Percentiles rank a stretch among this genome's conserved stretches.
These are phyloP conservation scores for Anguilla anguilla DNA, from an alignment of 2,797 vertebrate genomes.

Conservation along the genomic window DNA sequence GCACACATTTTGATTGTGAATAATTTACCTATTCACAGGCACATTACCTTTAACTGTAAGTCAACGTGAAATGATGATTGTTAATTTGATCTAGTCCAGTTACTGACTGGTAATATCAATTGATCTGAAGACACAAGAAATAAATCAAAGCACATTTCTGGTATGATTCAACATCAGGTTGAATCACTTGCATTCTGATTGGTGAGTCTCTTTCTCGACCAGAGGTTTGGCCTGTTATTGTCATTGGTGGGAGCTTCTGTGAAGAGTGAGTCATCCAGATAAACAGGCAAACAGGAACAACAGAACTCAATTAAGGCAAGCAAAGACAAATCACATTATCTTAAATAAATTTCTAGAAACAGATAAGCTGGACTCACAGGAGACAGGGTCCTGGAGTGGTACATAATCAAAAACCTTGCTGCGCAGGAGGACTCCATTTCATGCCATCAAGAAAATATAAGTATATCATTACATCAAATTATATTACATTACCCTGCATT, in stretches of 20 bases:
- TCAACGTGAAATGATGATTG: not conserved
- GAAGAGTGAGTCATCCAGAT: constrained; percentile 8
- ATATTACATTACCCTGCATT: no score
- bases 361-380: constrained; percentile 15
- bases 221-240: not conserved
- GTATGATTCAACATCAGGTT: no score
- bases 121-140: not conserved
- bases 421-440: not conserved
- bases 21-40: not conserved
- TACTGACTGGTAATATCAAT: not conserved
- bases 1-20: not conserved
- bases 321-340: constrained; percentile 30
- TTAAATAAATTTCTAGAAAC: constrained; percentile 26
- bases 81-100: not conserved
- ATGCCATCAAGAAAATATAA: constrained; percentile 1
- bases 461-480: not conserved
- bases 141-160: no score
- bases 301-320: constrained; percentile 20
- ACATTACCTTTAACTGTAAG: not conserved
- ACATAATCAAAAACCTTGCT: constrained; percentile 19
- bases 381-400: not conserved
- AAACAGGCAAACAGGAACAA: constrained; percentile 29
- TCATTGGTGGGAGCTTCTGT: not conserved
- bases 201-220: not conserved
- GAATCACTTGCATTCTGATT: not conserved